A percentile compares a stretch with the other conserved stretches of the same genome.
phyloP scores from a whole-genome alignment of 37 sponge, comb jelly and placozoan species.

The Dysidea cf. avara region DNA sequence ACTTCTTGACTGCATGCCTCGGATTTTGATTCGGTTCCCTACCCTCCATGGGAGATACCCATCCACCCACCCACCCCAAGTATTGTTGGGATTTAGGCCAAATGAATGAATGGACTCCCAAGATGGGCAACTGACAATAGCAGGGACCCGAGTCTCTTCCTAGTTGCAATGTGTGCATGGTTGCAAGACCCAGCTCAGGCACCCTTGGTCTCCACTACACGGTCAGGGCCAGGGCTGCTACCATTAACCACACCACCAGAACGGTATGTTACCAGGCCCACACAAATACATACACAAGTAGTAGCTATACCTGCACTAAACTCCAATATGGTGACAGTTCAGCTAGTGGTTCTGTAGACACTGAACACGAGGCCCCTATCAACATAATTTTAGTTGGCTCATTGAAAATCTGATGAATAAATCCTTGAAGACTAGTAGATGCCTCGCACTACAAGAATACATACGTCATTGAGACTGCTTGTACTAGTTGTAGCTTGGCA shows the following conservation, averaged over 20 bases:
- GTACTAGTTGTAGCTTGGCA: background rate
- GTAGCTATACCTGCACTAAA: constrained; percentile 45
- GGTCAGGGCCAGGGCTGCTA: too few species aligned
- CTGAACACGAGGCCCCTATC: constrained; percentile 69
- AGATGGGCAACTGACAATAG: too few species aligned
- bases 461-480: constrained; percentile 20
- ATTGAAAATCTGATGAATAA: constrained; percentile 56
- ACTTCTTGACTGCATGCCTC: too few species aligned
- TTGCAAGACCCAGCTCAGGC: too few species aligned
- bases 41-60: too few species aligned
- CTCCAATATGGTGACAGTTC: constrained; percentile 70
- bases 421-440: constrained; percentile 45
- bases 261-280: background rate
- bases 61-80: too few species aligned
- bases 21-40: too few species aligned
- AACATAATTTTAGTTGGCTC: constrained; percentile 51
- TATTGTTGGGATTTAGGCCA: too few species aligned
- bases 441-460: constrained; percentile 29
- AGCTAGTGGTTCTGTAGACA: constrained; percentile 56
- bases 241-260: constrained; percentile 15
- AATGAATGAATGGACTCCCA: too few species aligned
- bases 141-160: too few species aligned
- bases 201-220: too few species aligned
- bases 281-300: background rate
- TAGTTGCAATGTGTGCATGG: too few species aligned